Conservation (phyloP, 2,797 vertebrate genomes). For the Schizopygopsis pylzovi region DNA sequence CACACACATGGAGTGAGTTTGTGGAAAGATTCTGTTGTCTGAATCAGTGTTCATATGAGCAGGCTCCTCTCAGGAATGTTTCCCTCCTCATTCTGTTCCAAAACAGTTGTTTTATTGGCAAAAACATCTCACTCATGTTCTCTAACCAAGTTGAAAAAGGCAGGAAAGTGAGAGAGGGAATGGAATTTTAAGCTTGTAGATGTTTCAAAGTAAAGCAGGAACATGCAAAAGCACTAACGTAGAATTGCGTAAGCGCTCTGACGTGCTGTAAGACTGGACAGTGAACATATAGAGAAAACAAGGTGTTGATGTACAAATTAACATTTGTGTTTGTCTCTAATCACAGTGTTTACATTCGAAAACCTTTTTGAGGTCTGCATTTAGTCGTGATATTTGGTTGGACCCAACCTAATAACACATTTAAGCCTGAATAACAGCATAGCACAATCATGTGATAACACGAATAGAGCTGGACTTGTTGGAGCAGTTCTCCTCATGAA, state of each 20-base stretch:
- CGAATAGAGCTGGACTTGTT: slow-evolving; percentile 39
- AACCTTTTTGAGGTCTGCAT: slow-evolving; percentile 1
- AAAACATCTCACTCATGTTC: slow-evolving; percentile 41
- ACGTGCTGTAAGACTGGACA: neutral
- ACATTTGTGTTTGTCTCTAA: neutral
- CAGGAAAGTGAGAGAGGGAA: neutral
- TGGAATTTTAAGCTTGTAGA: slow-evolving; percentile 12
- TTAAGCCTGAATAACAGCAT: slow-evolving; percentile 60
- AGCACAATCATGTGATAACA: slow-evolving; percentile 67
- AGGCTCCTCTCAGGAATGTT: slow-evolving; percentile 41
- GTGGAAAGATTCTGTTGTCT: slow-evolving; percentile 56
- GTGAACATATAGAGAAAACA: slow-evolving; percentile 12
- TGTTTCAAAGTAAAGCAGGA: slow-evolving; percentile 23
- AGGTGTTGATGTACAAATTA: neutral
- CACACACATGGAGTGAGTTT: slow-evolving; percentile 72
- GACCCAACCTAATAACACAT: slow-evolving; percentile 59
- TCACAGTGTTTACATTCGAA: slow-evolving; percentile 1
- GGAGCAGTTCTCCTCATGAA: slow-evolving; percentile 20
- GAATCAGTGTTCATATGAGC: slow-evolving; percentile 45
- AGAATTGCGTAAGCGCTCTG: neutral
- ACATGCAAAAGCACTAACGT: slow-evolving; percentile 27
- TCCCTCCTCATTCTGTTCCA: slow-evolving; percentile 1
- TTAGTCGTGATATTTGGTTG: slow-evolving; percentile 32
- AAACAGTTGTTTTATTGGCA: slow-evolving; percentile 44
- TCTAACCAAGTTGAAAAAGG: neutral